Conservation (phyloP, 2,113 vertebrate species). For the Syrrhaptes paradoxus region DNA sequence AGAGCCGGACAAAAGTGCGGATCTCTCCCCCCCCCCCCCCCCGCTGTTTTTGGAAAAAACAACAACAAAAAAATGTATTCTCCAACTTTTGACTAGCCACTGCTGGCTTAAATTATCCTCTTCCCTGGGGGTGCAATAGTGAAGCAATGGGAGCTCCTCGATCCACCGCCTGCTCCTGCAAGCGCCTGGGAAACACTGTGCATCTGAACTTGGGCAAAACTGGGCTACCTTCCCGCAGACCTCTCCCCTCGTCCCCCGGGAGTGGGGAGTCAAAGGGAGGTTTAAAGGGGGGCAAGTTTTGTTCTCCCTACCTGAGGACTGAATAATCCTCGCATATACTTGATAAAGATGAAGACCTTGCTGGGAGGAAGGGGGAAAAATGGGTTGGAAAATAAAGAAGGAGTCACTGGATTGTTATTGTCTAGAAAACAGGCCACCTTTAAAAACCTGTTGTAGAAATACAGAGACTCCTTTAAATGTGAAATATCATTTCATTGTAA, state of each 20-base stretch:
- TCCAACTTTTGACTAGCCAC: constrained; percentile 16
- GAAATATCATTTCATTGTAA: constrained; percentile 98
- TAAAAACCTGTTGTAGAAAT: constrained; percentile 76
- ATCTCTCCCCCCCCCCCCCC: too few species aligned
- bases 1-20: neutral
- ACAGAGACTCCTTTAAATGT: constrained; percentile 87
- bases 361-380: neutral
- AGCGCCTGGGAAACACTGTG: neutral
- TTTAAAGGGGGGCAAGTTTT: constrained; percentile 4
- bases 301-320: constrained; percentile 43
- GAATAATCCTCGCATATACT: neutral
- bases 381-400: constrained; percentile 3
- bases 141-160: neutral
- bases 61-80: neutral
- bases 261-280: neutral
- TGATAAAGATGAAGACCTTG: constrained; percentile 31
- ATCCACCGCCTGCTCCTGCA: neutral
- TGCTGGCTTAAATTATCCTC: neutral
- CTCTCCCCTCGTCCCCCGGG: neutral
- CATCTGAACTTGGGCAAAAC: neutral
- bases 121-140: neutral
- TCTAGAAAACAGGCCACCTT: constrained; percentile 65
- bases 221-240: neutral
- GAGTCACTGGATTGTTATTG: constrained; percentile 51
- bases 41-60: neutral